Percentiles rank a stretch among this genome's conserved stretches.
Evolutionary conservation across 2,888 invertebrate genomes (phyloP).

Genomic region (Kryphioiulus occultus): DNA sequence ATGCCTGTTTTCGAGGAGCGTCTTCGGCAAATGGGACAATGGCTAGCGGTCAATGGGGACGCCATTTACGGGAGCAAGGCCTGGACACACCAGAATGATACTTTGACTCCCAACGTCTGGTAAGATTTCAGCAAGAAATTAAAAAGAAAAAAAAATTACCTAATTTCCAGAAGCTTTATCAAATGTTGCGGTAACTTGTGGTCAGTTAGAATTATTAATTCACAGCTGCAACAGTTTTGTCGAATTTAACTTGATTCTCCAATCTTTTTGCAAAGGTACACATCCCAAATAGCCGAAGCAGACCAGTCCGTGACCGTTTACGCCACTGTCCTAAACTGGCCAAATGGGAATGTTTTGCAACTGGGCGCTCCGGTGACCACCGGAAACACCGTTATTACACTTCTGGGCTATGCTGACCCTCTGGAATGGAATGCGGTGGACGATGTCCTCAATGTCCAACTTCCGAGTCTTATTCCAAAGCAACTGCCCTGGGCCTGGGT

Average conservation of each 20-base stretch:
- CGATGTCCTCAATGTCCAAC: neutral
- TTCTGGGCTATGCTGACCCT: conserved; percentile 67
- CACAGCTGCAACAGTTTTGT: too few species aligned
- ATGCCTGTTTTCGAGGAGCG: conserved; percentile 85
- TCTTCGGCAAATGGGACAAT: conserved; percentile 76
- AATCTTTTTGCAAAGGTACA: conserved; percentile 56
- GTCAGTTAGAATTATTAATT: too few species aligned
- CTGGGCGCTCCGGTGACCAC: conserved; percentile 64
- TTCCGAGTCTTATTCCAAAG: conserved; percentile 43
- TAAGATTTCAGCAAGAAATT: conserved; percentile 59
- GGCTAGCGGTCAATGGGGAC: conserved; percentile 85
- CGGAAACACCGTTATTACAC: conserved; percentile 61
- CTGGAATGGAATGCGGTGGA: conserved; percentile 56
- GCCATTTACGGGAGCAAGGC: conserved; percentile 82
- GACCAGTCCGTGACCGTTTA: conserved; percentile 66
- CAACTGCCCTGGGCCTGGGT: conserved; percentile 53
- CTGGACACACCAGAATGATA: conserved; percentile 84
- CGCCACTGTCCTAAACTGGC: conserved; percentile 76
- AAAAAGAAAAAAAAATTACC: too few species aligned
- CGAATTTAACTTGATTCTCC: too few species aligned
- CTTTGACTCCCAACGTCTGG: conserved; percentile 76
- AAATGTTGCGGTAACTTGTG: too few species aligned
- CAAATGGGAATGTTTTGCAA: conserved; percentile 67
- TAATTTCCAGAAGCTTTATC: too few species aligned
- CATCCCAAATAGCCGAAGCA: conserved; percentile 57